phyloP scores from a whole-genome alignment of 2,797 vertebrate genomes.

The Natrix natrix region DNA sequence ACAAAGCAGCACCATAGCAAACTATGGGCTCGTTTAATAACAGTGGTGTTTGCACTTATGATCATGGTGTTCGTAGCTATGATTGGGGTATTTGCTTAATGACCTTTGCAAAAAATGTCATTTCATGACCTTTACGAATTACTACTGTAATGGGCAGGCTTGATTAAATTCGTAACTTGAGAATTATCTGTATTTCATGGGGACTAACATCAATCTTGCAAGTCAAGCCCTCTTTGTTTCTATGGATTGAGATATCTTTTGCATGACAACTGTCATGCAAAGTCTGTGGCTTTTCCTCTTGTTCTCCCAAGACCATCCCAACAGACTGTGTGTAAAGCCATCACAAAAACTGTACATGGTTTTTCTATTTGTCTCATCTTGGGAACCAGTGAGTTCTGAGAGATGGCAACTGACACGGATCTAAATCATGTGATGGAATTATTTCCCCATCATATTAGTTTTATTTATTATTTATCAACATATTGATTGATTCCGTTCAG shows the following conservation, averaged over 20 bases:
- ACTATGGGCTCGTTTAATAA: not conserved
- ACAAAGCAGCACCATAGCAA: not conserved
- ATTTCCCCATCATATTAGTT: not conserved
- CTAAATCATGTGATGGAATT: not conserved
- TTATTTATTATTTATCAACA: not conserved
- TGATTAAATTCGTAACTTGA: too few species aligned
- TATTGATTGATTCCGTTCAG: not conserved
- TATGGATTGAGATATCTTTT: not conserved
- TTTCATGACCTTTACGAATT: too few species aligned
- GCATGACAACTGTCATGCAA: not conserved
- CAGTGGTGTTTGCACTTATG: too few species aligned
- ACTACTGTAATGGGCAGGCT: too few species aligned
- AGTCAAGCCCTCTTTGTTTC: not conserved
- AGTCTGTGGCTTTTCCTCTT: not conserved
- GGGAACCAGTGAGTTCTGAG: not conserved
- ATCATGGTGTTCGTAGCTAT: too few species aligned
- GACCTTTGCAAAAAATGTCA: too few species aligned
- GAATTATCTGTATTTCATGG: too few species aligned
- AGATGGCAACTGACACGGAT: not conserved
- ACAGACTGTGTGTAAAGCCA: not conserved
- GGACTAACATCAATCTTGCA: not conserved
- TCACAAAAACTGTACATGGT: not conserved
- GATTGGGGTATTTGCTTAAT: too few species aligned
- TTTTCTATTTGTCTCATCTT: not conserved
- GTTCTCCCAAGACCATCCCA: not conserved